Evolutionary conservation across 2,888 invertebrate species (phyloP), one percentile per base, ranked within the genome.

Genomic region (Chymomyza amoena): DNA sequence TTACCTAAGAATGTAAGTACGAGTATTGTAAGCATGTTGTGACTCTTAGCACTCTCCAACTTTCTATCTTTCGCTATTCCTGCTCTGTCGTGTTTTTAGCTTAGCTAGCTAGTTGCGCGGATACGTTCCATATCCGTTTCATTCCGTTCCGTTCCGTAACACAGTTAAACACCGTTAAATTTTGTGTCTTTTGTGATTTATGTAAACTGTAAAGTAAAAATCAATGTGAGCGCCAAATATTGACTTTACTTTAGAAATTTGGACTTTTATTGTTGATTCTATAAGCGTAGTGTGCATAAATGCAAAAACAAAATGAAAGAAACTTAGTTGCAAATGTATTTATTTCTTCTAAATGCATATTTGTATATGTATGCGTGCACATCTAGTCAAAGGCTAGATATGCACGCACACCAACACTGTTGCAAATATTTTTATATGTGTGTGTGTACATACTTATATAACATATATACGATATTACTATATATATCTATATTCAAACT

Each of bases 241-340:
- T 81, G 25, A 4, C 74, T 72, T 66, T 25, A 25, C 25, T 64
- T 61, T 73, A 70, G 60, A 61, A 45, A 25, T 75, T 71, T 57
- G 45, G 45, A 50, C 54, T 50, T 70, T 52, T 39, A 66, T 45
- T 69, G 67, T 66, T 62, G 52, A 72, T 71, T 80, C 70, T 63
- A 79, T 86, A 88, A 86, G 84, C 84, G 84, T 84, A 84, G 84
- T 84, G 84, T 84, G 84, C 84, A 84, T 86, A 76, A 75, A 80
- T 75, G 73, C 66, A 66, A 61, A 61, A 32, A 82, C 84, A 83
- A 85, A 83, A 70, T 72, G 64, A 69, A 77, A 74, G 63, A 81
- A 80, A 75, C 82, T 87, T 83, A 84, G 82, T 83, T 85, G 39
- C 39, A 25, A 28, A 57, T 25, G 82, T 87, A 83, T 83, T 83